Evolutionary conservation across 1,140 invertebrate genomes (phyloP).

Genomic region (Drosophila mayri): DNA sequence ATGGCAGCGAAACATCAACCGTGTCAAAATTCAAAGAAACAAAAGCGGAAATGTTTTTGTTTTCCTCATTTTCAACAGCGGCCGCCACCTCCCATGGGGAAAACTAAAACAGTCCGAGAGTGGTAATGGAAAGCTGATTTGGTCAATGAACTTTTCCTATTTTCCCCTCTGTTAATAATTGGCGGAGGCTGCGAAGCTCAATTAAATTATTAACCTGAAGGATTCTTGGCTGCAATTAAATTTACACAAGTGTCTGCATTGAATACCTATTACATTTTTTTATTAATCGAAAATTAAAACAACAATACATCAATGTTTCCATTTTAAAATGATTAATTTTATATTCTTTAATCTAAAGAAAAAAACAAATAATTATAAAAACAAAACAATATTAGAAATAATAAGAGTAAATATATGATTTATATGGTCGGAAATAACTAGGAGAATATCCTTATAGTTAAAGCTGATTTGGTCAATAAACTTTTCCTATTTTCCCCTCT

Average conservation of each 20-base stretch:
- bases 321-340: too few species aligned
- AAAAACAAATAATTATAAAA: too few species aligned
- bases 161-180: constrained; percentile 26
- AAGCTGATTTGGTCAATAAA: too few species aligned
- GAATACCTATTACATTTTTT: background rate
- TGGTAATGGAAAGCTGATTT: constrained; percentile 65
- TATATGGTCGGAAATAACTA: too few species aligned
- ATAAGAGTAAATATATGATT: too few species aligned
- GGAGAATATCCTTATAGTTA: too few species aligned
- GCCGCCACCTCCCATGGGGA: constrained; percentile 37
- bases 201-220: constrained; percentile 32
- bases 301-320: too few species aligned
- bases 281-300: too few species aligned
- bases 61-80: constrained; percentile 77
- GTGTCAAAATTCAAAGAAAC: constrained; percentile 81
- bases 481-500: too few species aligned
- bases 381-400: too few species aligned
- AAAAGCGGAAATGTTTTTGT: constrained; percentile 81
- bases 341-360: too few species aligned
- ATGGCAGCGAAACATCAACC: constrained; percentile 53
- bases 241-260: background rate
- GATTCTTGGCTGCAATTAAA: background rate
- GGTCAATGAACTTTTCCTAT: constrained; percentile 67
- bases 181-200: constrained; percentile 6
- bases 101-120: constrained; percentile 59